Evolutionary conservation across 1,140 invertebrate species (phyloP).

Genomic region (Apolygus lucorum): DNA sequence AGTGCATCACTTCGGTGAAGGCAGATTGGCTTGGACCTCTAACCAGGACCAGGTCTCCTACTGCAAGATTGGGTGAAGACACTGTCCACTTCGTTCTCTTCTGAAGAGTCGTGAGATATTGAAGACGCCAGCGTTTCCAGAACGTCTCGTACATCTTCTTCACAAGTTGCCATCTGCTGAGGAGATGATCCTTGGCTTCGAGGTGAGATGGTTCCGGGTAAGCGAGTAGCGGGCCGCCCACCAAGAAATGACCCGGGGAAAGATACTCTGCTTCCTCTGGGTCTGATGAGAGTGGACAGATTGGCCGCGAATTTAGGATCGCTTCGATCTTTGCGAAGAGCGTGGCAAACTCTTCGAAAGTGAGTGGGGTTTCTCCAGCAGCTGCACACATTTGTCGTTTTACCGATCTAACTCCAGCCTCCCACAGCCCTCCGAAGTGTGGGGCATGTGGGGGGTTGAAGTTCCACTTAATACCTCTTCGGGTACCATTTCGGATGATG

Average conservation of each 20-base stretch:
- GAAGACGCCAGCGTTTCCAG: slow-evolving; percentile 33
- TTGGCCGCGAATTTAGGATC: slow-evolving; percentile 39
- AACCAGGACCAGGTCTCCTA: slow-evolving; percentile 37
- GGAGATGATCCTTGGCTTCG: slow-evolving; percentile 28
- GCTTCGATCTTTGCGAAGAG: slow-evolving; percentile 36
- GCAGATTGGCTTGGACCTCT: slow-evolving; percentile 36
- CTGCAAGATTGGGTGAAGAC: slow-evolving; percentile 26
- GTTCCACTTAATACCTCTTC: background rate
- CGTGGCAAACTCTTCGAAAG: slow-evolving; percentile 36
- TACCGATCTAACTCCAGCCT: slow-evolving; percentile 32
- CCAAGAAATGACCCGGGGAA: slow-evolving; percentile 38
- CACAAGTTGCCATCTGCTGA: slow-evolving; percentile 31
- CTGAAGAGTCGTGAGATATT: slow-evolving; percentile 35
- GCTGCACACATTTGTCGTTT: slow-evolving; percentile 36
- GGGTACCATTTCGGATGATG: background rate
- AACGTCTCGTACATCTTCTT: slow-evolving; percentile 31
- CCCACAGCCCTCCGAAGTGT: slow-evolving; percentile 25
- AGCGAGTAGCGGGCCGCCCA: slow-evolving; percentile 29
- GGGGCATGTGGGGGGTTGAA: slow-evolving; percentile 23
- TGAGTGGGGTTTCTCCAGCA: slow-evolving; percentile 32
- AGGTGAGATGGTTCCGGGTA: slow-evolving; percentile 24
- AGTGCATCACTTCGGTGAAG: too few relatives aligned
- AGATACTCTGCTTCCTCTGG: slow-evolving; percentile 35
- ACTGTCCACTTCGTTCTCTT: slow-evolving; percentile 35
- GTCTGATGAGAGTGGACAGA: slow-evolving; percentile 37